Evolutionary conservation across 1,140 invertebrate species (phyloP).

Genomic region (Philopotamus ludificatus): DNA sequence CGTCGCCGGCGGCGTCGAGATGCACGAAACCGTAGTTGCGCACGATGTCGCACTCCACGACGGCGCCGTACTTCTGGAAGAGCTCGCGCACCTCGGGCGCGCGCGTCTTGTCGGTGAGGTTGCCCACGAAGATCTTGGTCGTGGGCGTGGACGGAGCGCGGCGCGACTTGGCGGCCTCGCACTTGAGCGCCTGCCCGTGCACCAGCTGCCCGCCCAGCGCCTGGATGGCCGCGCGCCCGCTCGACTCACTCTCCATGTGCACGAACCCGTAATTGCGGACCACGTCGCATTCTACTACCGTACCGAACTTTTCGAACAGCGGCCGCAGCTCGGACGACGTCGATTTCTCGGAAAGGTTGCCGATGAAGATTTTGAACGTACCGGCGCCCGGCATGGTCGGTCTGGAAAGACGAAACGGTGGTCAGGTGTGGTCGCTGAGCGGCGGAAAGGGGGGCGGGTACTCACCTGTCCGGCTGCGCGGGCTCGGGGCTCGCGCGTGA

Average conservation of each 20-base stretch:
- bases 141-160: constrained; percentile 81
- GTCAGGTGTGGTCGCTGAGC: no score
- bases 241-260: constrained; percentile 91
- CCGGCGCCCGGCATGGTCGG: constrained; percentile 80
- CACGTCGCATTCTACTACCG: constrained; percentile 94
- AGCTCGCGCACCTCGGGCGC: constrained; percentile 82
- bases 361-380: constrained; percentile 94
- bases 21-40: constrained; percentile 91
- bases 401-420: constrained; percentile 29
- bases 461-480: not conserved
- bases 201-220: constrained; percentile 86
- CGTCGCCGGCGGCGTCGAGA: constrained; percentile 77
- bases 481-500: no score
- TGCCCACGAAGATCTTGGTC: constrained; percentile 88
- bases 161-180: constrained; percentile 84
- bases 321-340: constrained; percentile 81
- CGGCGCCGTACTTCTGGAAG: constrained; percentile 84
- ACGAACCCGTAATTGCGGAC: constrained; percentile 97
- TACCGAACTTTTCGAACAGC: constrained; percentile 92
- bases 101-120: constrained; percentile 85
- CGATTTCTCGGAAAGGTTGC: constrained; percentile 89
- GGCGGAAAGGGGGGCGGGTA: constrained; percentile 1
- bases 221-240: constrained; percentile 87
- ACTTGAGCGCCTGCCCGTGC: constrained; percentile 86
- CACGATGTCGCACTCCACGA: constrained; percentile 88